These are phyloP conservation scores for Papilio demoleus DNA, from an alignment of 2,888 invertebrate genomes.

Conservation along the genomic window DNA sequence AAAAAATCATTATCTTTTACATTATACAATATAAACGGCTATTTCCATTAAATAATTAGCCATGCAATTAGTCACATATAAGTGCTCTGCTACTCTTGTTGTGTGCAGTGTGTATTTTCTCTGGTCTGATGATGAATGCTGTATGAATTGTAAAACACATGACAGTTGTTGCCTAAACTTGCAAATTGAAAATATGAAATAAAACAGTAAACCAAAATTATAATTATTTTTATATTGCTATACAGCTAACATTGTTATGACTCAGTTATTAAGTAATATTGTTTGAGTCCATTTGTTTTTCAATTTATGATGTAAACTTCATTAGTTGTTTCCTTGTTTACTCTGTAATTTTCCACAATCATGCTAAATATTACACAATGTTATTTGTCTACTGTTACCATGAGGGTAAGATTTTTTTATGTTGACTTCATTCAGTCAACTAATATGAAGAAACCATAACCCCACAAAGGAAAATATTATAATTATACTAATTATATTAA, in stretches of 20 bases:
- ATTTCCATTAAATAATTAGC: conserved; percentile 2
- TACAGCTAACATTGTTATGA: background rate
- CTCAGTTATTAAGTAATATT: background rate
- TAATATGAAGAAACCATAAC: background rate
- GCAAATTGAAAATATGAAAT: too few relatives aligned
- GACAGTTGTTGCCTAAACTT: too few relatives aligned
- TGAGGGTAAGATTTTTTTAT: background rate
- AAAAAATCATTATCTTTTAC: background rate
- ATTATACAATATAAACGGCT: background rate
- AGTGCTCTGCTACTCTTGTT: too few relatives aligned
- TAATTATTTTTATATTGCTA: background rate
- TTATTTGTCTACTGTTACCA: background rate
- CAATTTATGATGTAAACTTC: background rate
- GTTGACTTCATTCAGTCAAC: background rate
- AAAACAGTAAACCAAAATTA: conserved; percentile 10
- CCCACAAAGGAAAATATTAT: background rate
- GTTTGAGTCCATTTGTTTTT: background rate
- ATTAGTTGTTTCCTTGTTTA: background rate
- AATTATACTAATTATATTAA: too few relatives aligned
- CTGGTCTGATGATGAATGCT: too few relatives aligned
- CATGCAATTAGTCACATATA: too few relatives aligned
- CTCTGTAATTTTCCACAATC: conserved; percentile 8
- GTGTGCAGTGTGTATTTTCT: too few relatives aligned
- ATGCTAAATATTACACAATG: background rate
- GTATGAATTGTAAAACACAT: too few relatives aligned